phyloP scores from a whole-genome alignment of 1,140 invertebrate genomes.

The Steinernema khuongi region DNA sequence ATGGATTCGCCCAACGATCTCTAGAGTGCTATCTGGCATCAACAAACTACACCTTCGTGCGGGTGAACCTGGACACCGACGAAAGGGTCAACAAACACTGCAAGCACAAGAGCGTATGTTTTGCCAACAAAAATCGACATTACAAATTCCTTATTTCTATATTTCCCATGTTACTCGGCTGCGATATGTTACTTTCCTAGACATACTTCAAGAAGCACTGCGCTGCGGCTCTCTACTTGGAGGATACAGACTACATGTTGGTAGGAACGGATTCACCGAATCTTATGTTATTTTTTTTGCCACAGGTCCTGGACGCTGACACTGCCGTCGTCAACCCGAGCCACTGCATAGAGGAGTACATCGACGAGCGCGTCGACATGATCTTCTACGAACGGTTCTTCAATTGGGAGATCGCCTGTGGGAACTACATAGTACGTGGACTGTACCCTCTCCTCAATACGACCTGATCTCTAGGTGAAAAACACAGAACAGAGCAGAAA shows the following conservation, averaged over 20 bases:
- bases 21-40: slow-evolving; percentile 51
- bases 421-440: slow-evolving; percentile 41
- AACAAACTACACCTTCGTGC: slow-evolving; percentile 48
- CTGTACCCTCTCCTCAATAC: background rate
- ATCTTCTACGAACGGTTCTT: slow-evolving; percentile 52
- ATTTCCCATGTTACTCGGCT: background rate
- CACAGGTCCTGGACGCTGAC: background rate
- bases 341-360: slow-evolving; percentile 39
- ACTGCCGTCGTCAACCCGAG: slow-evolving; percentile 46
- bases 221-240: slow-evolving; percentile 52
- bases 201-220: slow-evolving; percentile 58
- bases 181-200: slow-evolving; percentile 35
- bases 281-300: background rate
- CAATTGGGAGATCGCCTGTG: slow-evolving; percentile 47
- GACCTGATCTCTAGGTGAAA: background rate
- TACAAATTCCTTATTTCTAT: background rate
- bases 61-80: slow-evolving; percentile 52
- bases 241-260: slow-evolving; percentile 49
- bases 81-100: slow-evolving; percentile 37
- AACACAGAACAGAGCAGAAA: slow-evolving; percentile 40
- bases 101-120: slow-evolving; percentile 49
- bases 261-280: slow-evolving; percentile 10
- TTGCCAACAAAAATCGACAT: background rate
- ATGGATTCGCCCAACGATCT: slow-evolving; percentile 50
- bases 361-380: slow-evolving; percentile 43